These are phyloP conservation scores for Cebus imitator DNA, from an alignment of 2,113 vertebrate species.

Conservation along the genomic window DNA sequence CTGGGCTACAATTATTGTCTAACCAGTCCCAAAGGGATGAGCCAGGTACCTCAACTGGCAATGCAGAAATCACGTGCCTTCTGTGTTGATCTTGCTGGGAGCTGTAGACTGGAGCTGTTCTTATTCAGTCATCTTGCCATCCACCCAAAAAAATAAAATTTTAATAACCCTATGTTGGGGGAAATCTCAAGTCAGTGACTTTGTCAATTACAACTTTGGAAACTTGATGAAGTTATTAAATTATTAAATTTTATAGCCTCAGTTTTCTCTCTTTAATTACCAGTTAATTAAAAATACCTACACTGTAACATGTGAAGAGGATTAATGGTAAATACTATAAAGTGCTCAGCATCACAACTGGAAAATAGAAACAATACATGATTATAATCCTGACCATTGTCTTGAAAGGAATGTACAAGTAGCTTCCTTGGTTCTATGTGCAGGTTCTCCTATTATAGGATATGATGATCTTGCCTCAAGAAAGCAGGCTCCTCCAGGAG, in stretches of 20 bases:
- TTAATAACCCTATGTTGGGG: fast-evolving
- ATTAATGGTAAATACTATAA: neutral
- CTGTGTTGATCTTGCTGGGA: no score
- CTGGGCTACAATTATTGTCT: no score
- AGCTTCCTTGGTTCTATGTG: neutral
- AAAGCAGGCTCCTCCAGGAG: neutral
- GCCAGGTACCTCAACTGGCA: no score
- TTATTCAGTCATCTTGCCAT: no score
- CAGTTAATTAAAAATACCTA: neutral
- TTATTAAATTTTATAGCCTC: neutral
- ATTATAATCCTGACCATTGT: neutral
- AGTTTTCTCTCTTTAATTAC: neutral
- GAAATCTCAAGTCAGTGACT: neutral
- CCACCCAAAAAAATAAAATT: neutral
- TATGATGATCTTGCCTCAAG: neutral
- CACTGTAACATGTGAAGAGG: neutral
- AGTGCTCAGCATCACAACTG: neutral
- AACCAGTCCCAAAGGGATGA: no score
- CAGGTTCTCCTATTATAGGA: neutral
- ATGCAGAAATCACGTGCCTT: no score
- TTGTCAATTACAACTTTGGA: neutral
- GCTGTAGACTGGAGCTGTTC: no score
- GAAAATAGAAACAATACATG: neutral
- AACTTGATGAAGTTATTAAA: neutral
- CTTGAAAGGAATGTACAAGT: neutral